Evolutionary conservation across 1,140 invertebrate species (phyloP), one percentile per base, ranked within the genome.

Genomic region (Sipha flava): DNA sequence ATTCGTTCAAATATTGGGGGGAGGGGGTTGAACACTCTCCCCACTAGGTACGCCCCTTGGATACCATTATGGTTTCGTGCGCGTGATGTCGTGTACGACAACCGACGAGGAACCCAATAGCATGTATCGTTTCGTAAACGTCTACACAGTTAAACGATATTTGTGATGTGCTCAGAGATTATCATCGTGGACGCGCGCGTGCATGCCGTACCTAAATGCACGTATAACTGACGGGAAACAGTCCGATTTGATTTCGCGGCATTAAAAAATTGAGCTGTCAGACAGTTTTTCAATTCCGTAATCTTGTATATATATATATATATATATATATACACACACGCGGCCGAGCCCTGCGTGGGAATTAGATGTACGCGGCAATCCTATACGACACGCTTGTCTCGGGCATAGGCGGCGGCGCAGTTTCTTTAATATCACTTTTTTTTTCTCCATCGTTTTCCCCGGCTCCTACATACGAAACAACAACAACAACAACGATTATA

Each of bases 191-290:
- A 21, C 64, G 18, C 3, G 12, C 14, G n/a, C n/a, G n/a, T 43
- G 14, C 14, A 12, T 43, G 9, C 1, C 14, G 10, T 43, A 43
- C 40, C 40, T 43, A 43, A 1, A n/a, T 5, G 62, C 31, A 18
- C 5, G 4, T 40, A 6, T 66, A 43, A 66, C 64, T 66, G 34
- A 66, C 64, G 34, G 21, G 16, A 43, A 66, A 66, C 64, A 29
- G 66, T 47, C 66, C 40, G n/a, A 47, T 47, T 45, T 31, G 40
- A 47, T 45, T 70, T 70, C 14, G 66, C 66, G 66, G 66, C 66
- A 47, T 70, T 70, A 47, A 70, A 68, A 77, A 54, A 77, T 54
- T 77, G 73, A 77, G 73, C 73, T 77, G 73, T 77, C 49, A 75
- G 72, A 57, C 47, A 2, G 73, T 59, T 77, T 59, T 77, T 77